Conservation (phyloP, 2,113 vertebrate genomes). For the Leucosticte australis region DNA sequence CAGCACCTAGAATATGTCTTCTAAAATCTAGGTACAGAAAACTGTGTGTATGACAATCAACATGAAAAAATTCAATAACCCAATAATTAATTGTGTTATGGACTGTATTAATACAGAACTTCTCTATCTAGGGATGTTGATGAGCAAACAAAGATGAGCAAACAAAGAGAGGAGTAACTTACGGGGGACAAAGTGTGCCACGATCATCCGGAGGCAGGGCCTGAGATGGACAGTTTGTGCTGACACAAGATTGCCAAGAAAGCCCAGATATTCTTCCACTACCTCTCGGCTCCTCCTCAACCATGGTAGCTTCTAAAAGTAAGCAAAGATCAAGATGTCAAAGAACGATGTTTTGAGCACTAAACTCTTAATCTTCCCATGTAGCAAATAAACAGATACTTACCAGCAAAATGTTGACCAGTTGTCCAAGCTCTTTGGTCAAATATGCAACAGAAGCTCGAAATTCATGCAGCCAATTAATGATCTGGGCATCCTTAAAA, state of each 20-base stretch:
- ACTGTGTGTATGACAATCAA: background rate
- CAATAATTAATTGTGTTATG: background rate
- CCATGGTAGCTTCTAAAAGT: conserved; percentile 86
- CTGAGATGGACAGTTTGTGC: conserved; percentile 94
- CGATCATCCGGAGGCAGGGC: conserved; percentile 86
- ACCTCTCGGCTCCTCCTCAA: conserved; percentile 84
- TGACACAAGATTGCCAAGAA: conserved; percentile 92
- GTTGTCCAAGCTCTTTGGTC: conserved; percentile 90
- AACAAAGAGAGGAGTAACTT: conserved; percentile 13
- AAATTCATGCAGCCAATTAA: conserved; percentile 93
- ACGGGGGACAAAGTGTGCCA: conserved; percentile 89
- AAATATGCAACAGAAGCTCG: conserved; percentile 82
- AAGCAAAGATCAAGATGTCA: background rate
- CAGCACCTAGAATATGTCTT: background rate
- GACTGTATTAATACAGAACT: background rate
- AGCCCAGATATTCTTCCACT: conserved; percentile 91
- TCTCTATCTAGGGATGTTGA: background rate
- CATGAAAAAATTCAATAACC: background rate
- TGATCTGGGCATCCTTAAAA: conserved; percentile 90
- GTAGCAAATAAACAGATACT: conserved; percentile 11
- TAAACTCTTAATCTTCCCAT: background rate
- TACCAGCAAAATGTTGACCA: conserved; percentile 88
- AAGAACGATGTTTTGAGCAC: background rate
- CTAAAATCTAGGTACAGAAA: background rate
- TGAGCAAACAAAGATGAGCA: background rate